Evolutionary conservation across 1,140 invertebrate species (phyloP), one percentile per base, ranked within the genome.

Genomic region (Achatina immaculata): DNA sequence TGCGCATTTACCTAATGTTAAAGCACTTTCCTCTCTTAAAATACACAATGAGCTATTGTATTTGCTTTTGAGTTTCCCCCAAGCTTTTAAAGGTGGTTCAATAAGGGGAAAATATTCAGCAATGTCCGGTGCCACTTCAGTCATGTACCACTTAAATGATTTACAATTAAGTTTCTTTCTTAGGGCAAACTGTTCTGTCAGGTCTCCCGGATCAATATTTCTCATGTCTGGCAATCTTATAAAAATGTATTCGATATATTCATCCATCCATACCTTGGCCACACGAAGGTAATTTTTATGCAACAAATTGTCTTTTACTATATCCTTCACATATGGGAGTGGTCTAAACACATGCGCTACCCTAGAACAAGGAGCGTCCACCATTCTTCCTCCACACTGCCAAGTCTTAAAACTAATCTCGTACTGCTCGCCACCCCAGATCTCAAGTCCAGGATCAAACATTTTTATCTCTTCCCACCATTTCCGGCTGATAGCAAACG

Each of bases 401-500:
- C n/a, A n/a, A n/a, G n/a, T n/a, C n/a, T n/a, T n/a, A n/a, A n/a
- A n/a, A n/a, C n/a, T n/a, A n/a, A n/a, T n/a, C n/a, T n/a, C n/a
- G n/a, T n/a, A n/a, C n/a, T n/a, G n/a, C n/a, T n/a, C n/a, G n/a
- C n/a, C n/a, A n/a, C n/a, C n/a, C n/a, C n/a, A n/a, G 58, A 94
- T 93, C 77, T 94, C 96, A 84, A 99, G 93, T 88, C 83, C 84
- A 6, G 71, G 65, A 69, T 87, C 87, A 71, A 86, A 88, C 7
- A 80, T 83, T 4, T 97, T 24, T 51, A 51, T 51, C 24, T 51
- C 48, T 14, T 51, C 48, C 48, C 48, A 51, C 48, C 48, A 51
- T 97, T n/a, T 51, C 11, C 48, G 48, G 11, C 11, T 14, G 48
- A 99, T 93, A 83, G 96, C 92, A 84, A 94, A 93, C 90, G 99